phyloP scores from a whole-genome alignment of 2,797 vertebrate genomes.

The Epinephelus malabaricus region DNA sequence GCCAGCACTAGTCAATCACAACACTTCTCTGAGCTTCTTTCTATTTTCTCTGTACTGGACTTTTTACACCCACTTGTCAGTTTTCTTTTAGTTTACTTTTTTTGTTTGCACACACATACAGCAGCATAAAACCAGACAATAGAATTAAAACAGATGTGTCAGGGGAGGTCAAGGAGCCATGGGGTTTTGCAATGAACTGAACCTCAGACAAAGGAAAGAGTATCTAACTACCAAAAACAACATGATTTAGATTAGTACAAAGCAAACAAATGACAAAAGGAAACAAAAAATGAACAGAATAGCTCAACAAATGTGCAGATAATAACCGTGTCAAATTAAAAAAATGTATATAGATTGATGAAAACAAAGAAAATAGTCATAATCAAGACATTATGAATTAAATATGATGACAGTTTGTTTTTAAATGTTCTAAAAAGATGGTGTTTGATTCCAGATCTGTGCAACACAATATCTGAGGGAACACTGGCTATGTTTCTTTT shows the following conservation, averaged over 20 bases:
- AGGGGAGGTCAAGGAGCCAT: background rate
- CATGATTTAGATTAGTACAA: background rate
- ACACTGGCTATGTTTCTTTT: background rate
- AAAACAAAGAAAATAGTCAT: background rate
- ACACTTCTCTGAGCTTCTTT: background rate
- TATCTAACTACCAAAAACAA: too few relatives aligned
- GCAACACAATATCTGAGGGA: background rate
- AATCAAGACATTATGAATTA: background rate
- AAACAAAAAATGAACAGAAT: background rate
- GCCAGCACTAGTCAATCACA: background rate
- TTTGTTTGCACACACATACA: background rate
- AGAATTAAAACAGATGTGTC: background rate
- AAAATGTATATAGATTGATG: background rate
- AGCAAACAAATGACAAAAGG: background rate
- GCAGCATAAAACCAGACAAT: background rate
- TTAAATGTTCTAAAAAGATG: background rate
- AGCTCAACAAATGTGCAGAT: background rate
- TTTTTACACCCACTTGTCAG: background rate
- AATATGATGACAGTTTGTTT: background rate
- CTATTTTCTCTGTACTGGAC: background rate
- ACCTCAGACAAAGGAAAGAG: background rate
- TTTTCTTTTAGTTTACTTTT: constrained; percentile 3
- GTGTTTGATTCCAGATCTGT: background rate
- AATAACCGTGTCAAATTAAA: background rate
- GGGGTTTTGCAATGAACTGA: background rate